These are phyloP conservation scores for Dipodomys stephensi DNA, from an alignment of 2,113 vertebrate species.

Conservation along the genomic window DNA sequence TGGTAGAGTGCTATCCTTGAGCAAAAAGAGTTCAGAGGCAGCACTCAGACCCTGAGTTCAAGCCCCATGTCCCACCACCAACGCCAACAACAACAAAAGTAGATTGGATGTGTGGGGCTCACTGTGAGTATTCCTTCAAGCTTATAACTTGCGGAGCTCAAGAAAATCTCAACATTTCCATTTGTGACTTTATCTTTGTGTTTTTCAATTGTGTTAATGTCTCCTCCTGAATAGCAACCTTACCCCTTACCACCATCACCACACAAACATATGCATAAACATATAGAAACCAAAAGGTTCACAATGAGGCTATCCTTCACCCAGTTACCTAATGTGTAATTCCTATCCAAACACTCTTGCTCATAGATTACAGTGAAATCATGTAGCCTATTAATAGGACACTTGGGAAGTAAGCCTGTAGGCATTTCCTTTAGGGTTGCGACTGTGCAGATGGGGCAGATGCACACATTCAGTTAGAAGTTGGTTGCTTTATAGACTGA, in stretches of 20 bases:
- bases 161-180: background rate
- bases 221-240: background rate
- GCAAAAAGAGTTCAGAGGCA: too few species aligned
- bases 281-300: background rate
- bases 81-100: background rate
- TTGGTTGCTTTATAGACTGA: too few species aligned
- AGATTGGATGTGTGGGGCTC: background rate
- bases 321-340: background rate
- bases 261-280: background rate
- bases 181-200: background rate
- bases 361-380: conserved; percentile 1
- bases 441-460: background rate
- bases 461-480: background rate
- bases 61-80: too few species aligned
- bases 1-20: too few species aligned
- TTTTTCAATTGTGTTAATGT: background rate
- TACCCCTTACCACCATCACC: background rate
- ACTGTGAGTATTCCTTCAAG: background rate
- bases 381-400: background rate
- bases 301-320: background rate
- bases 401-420: background rate
- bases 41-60: too few species aligned
- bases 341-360: background rate
- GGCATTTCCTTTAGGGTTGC: background rate
- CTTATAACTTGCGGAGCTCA: background rate